Base-by-base conservation (phyloP, 2,113 vertebrate genomes). In the Nycticorax nycticorax region DNA sequence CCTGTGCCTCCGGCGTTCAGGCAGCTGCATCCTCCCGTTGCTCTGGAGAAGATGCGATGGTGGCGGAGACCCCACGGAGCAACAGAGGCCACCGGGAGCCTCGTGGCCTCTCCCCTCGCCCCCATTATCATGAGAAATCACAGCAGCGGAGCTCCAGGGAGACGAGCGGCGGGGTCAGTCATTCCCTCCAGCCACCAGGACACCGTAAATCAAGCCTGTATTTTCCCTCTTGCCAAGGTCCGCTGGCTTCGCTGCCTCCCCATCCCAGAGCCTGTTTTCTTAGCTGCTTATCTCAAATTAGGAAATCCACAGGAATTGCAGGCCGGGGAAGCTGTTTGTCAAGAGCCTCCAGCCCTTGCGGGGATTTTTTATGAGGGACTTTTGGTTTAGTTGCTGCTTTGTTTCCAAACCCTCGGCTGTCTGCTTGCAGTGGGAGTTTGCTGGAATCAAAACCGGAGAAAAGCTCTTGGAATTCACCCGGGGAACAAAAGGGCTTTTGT, bases 401-500 rank as follows among this genome's bases (percentile, higher is more conserved):
- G 62, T 93, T 94, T 96, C 41, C 94, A 62, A 89, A 53, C 52
- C 84, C 78, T 77, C 45, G 24, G 52, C 92, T 73, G 89, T 62
- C 89, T 63, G 63, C 80, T 56, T 96, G 88, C 83, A 89, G 88
- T 90, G 92, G 95, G 88, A 86, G 90, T 94, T 83, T 69, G 74
- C 82, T 89, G 78, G 88, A 93, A 94, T 50, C 77, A 78, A 74
- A 95, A 92, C 41, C 68, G 90, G 86, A 97, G 86, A 89, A 91
- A 96, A 95, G 84, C 94, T 95, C 91, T 85, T 64, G 93, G 93
- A 96, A 96, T 93, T 77, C 92, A 91, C 90, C 60, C 43, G 4
- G 27, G 56, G 64, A 96, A 96, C 90, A 96, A 90, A 95, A 94
- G 72, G n/a, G 75, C 59, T 96, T 96, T 94, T 95, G 93, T 96